Conservation (phyloP, 2,113 vertebrate species). For the Campylomormyrus numenius region DNA sequence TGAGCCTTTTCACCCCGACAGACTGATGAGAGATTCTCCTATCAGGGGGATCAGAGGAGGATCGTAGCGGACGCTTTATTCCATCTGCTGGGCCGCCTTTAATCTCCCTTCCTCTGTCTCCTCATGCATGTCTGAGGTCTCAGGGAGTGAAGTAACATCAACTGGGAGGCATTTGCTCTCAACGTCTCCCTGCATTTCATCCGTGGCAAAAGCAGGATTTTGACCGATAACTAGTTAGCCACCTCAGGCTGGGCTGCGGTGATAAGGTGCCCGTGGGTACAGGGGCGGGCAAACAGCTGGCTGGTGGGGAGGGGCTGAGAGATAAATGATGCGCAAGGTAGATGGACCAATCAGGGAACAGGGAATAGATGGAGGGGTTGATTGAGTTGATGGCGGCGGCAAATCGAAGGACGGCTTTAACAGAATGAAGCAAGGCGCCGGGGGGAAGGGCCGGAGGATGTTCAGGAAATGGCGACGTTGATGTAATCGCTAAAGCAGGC, state of each 20-base stretch:
- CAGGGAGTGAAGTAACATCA: neutral
- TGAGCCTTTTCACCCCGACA: neutral
- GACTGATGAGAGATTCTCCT: neutral
- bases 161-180: neutral
- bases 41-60: slow-evolving; percentile 11
- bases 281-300: neutral
- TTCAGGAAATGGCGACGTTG: neutral
- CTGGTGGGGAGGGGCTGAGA: neutral
- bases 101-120: neutral
- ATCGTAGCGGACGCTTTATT: neutral
- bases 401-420: neutral
- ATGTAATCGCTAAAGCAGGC: neutral
- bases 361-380: neutral
- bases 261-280: neutral
- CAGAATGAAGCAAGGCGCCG: neutral
- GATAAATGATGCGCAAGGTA: neutral
- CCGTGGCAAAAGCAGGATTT: neutral
- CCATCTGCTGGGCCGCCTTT: neutral
- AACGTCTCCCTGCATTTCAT: neutral
- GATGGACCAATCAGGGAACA: neutral
- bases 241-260: neutral
- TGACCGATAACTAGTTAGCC: neutral
- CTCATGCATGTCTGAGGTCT: neutral
- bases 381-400: neutral
- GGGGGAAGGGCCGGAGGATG: neutral